Base-by-base conservation (phyloP, 2,797 vertebrate genomes). In the Artibeus jamaicensis region DNA sequence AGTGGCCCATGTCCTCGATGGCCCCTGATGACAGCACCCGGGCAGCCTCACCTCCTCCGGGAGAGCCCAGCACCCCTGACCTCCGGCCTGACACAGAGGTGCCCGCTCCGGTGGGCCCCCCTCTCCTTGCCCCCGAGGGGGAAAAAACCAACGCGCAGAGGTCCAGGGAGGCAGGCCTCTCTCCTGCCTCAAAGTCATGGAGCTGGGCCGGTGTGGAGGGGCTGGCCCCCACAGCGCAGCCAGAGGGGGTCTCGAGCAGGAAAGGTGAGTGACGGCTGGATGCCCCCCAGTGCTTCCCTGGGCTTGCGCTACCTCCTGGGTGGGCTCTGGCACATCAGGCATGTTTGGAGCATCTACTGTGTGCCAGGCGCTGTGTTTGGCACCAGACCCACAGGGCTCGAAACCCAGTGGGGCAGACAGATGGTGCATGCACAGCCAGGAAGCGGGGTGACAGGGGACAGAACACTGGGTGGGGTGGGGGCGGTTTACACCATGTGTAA, bases 261-360 rank as follows among this genome's bases (percentile, higher is more conserved):
- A 93, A 88, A 95, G 98, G 98, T 98, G 82, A 98, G 97, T 95
- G 83, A 68, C 6, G 4, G 21, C 11, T 9, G 9, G 42, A n/a
- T 55, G 9, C 4, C 37, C 24, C 24, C 37, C 32, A 14, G 24
- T 26, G 37, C 67, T 62, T 68, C n/a, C 12, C 57, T 48, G 42
- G 22, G 46, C 91, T 83, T 48, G 6, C 0, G 3, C 70, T n/a
- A 57, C 37, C 53, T 79, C 26, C 76, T 11, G 22, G 26, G 32
- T 88, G 50, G 77, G 67, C 34, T 76, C 48, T 24, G 67, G 77
- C 57, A 44, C 76, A 53, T 32, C n/a, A n/a, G 12, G 71, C 42
- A 22, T 18, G 4, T 44, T 85, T 78, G 42, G 50, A 92, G 18
- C 62, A 62, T 59, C 74, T 81, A 3, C 46, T 78, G 3, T 70